These are phyloP conservation scores for Zaprionus lineosus DNA, from an alignment of 2,888 invertebrate species.

Conservation along the genomic window DNA sequence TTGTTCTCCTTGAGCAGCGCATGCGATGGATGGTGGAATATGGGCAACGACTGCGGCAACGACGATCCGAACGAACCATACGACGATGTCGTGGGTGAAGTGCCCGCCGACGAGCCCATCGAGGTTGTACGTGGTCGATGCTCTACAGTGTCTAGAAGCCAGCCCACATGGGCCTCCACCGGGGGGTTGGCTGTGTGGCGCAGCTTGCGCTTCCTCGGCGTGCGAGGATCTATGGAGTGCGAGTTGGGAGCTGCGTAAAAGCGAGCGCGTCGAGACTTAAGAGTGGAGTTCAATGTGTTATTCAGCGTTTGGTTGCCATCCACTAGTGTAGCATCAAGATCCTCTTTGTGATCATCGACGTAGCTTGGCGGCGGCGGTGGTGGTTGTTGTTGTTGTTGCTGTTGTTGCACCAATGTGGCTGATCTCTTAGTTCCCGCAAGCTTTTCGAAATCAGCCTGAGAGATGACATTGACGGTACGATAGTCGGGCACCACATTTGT, in stretches of 20 bases:
- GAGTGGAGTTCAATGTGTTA: constrained; percentile 74
- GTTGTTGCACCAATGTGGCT: constrained; percentile 9
- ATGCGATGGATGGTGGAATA: constrained; percentile 98
- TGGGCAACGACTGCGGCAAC: constrained; percentile 91
- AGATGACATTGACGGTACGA: constrained; percentile 94
- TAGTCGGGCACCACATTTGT: constrained; percentile 85
- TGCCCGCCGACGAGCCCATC: constrained; percentile 91
- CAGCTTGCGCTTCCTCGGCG: constrained; percentile 93
- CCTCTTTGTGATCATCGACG: constrained; percentile 78
- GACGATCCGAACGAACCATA: constrained; percentile 87
- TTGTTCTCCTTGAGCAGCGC: constrained; percentile 96
- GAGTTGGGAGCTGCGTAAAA: constrained; percentile 98
- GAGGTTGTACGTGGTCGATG: constrained; percentile 91
- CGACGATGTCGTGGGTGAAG: constrained; percentile 87
- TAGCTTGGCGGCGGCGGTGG: constrained; percentile 91
- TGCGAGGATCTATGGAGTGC: constrained; percentile 85
- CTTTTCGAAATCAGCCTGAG: constrained; percentile 94
- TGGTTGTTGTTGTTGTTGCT: constrained; percentile 88
- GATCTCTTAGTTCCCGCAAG: constrained; percentile 85
- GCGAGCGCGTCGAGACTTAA: constrained; percentile 86
- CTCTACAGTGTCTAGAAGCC: constrained; percentile 97
- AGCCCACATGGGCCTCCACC: constrained; percentile 97
- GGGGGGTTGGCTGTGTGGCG: constrained; percentile 97
- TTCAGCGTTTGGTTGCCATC: constrained; percentile 65
- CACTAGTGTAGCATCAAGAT: constrained; percentile 54